These are phyloP conservation scores for Ochropleura plecta DNA, from an alignment of 2,888 invertebrate species.

Conservation along the genomic window DNA sequence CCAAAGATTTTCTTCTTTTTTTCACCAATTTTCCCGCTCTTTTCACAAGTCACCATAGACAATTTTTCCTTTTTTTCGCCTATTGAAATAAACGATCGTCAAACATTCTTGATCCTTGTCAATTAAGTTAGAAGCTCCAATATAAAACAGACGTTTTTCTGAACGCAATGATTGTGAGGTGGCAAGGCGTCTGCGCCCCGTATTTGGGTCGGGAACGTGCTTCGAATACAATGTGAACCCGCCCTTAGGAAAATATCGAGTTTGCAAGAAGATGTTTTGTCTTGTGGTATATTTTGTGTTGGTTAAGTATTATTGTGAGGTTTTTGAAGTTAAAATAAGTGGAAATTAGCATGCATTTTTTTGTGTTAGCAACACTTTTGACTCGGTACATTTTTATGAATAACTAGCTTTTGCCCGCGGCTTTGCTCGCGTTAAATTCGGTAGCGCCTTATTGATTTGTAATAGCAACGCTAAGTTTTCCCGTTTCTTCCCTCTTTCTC, in stretches of 20 bases:
- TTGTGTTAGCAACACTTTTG: not conserved
- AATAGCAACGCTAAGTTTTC: no score
- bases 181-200: constrained; percentile 74
- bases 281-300: constrained; percentile 18
- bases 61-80: constrained; percentile 2
- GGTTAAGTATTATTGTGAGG: not conserved
- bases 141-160: constrained; percentile 58
- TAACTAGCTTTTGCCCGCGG: no score
- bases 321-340: not conserved
- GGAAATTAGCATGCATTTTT: not conserved
- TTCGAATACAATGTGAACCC: constrained; percentile 64
- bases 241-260: constrained; percentile 60
- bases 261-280: constrained; percentile 61
- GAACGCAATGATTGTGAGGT: constrained; percentile 58
- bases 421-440: no score
- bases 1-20: not conserved
- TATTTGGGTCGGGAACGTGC: constrained; percentile 82
- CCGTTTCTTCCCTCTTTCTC: no score
- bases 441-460: no score
- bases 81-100: constrained; percentile 55
- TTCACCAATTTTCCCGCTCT: not conserved
- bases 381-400: not conserved
- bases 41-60: constrained; percentile 10
- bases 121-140: constrained; percentile 53
- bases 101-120: constrained; percentile 38